Evolutionary conservation across 2,113 vertebrate genomes (phyloP), one percentile per base, ranked within the genome.

Genomic region (Peromyscus polionotus): DNA sequence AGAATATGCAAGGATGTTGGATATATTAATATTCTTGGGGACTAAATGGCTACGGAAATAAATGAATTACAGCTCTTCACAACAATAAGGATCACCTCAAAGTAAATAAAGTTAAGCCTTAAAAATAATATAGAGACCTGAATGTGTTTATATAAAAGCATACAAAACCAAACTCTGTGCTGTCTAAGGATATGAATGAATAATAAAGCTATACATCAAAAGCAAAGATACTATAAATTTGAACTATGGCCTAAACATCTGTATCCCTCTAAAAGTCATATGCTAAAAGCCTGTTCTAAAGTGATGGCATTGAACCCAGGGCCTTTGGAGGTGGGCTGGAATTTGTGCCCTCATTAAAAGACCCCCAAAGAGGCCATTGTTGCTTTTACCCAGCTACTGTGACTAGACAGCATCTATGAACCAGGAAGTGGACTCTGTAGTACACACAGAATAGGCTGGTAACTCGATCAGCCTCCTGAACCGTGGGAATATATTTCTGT

Each of bases 101-200:
- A 65, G 19, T 72, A 19, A 92, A 89, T 65, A 80, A 68, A 4
- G 16, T 36, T 89, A 81, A 26, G 45, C 59, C 70, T 85, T 48
- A 93, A 83, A 95, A 93, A 77, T 39, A 36, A 17, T 26, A 88
- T 28, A 68, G 33, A 11, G 31, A 91, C 0, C 13, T 33, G 13
- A 68, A 5, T 13, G 93, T 90, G 16, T 88, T 92, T 57, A 61
- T 33, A 54, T 45, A 67, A 95, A 96, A 81, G 28, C 9, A 81
- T 39, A 42, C 19, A 91, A 92, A 95, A 73, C 26, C 84, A 70
- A 97, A 80, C 65, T 70, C 51, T 42, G 5, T 45, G n/a, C 61
- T 81, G 7, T 59, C 95, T 90, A 93, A 85, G 9, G 12, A 93
- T 92, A 77, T 42, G 42, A 80, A 75, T 57, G 24, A 72, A 26